Conservation (phyloP, 2,797 vertebrate species). For the Eptatretus atami region DNA sequence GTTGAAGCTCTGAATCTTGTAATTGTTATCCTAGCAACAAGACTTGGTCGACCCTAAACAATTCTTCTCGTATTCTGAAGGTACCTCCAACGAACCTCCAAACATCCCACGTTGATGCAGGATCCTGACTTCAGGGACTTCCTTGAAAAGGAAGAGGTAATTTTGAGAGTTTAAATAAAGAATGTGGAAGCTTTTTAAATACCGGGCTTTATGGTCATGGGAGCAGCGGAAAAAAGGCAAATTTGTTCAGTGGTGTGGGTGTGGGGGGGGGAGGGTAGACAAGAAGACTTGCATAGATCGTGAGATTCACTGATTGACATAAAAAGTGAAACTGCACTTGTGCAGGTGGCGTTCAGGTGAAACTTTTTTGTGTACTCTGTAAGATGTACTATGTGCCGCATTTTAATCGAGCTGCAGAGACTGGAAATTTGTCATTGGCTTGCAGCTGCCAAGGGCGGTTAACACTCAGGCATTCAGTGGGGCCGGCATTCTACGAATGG, state of each 20-base stretch:
- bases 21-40: background rate
- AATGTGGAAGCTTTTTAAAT: too few relatives aligned
- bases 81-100: constrained; percentile 58
- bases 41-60: background rate
- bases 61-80: constrained; percentile 14
- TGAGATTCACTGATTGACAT: too few relatives aligned
- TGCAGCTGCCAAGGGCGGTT: constrained; percentile 25
- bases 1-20: background rate
- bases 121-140: constrained; percentile 85
- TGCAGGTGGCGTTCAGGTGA: too few relatives aligned
- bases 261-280: too few relatives aligned
- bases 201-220: too few relatives aligned
- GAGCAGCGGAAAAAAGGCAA: too few relatives aligned
- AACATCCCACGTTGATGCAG: constrained; percentile 59
- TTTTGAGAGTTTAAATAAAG: too few relatives aligned
- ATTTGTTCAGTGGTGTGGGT: too few relatives aligned
- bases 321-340: too few relatives aligned
- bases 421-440: too few relatives aligned
- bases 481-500: constrained; percentile 83
- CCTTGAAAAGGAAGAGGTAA: constrained; percentile 76
- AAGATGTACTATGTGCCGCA: background rate
- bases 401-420: constrained; percentile 3
- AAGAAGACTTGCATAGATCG: too few relatives aligned
- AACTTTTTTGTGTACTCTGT: background rate
- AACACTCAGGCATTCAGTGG: constrained; percentile 63